Evolutionary conservation across 2,888 invertebrate species (phyloP), one percentile per base, ranked within the genome.

Genomic region (Creontiades dilutus): DNA sequence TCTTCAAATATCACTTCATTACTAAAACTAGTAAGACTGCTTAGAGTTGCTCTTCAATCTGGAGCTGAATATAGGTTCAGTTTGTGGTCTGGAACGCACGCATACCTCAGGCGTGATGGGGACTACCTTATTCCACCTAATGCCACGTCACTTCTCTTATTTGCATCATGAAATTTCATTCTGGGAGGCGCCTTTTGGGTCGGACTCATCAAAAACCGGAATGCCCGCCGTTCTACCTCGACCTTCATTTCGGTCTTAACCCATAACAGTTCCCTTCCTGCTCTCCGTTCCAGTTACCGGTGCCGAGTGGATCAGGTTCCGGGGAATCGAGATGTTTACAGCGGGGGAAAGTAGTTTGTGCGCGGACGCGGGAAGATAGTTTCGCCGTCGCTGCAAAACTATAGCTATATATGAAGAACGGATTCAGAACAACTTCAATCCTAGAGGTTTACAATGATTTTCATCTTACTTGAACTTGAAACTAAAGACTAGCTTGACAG

Each of bases 171-270:
- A 68, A 68, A 68, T 13, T 68, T 68, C 68, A 68, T 68, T 68
- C 68, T n/a, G 68, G 23, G 11, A 23, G 68, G 68, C 7, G n/a
- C 57, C 68, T 68, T 68, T 23, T 23, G 68, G 68, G 68, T 68
- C 68, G 68, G 27, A 23, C 68, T 37, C 68, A 19, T 68, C 68
- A 23, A 68, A 37, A 68, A 68, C 68, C 68, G 68, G 68, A 68
- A 68, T 68, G 61, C 61, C 13, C 13, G 52, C 57, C 57, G 57
- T 57, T 57, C 57, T n/a, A 57, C n/a, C 57, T 68, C 68, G 68
- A 68, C 23, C 68, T 68, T 68, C 68, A 68, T 68, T 68, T 68
- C 68, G 23, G 68, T 61, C 61, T 61, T 61, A 61, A 61, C 68
- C 68, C 23, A 68, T 23, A 68, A 23, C 68, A 68, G 68, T 68